Percentiles rank a stretch among this genome's conserved stretches.
Evolutionary conservation across 1,140 invertebrate species (phyloP).

Genomic region (Drosophila willistoni): DNA sequence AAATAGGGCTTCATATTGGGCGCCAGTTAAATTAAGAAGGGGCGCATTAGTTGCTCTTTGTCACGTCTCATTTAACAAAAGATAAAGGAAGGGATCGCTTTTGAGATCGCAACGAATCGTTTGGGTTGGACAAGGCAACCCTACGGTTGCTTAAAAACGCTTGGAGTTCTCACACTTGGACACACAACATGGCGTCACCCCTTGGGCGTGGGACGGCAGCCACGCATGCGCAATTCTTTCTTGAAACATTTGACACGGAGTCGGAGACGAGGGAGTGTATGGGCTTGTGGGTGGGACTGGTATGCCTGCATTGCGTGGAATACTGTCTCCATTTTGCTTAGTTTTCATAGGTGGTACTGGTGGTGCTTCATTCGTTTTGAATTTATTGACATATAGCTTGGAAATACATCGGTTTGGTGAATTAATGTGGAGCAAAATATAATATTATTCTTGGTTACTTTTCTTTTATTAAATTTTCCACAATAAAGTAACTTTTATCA

Average conservation of each 20-base stretch:
- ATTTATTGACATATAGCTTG: conserved; percentile 5
- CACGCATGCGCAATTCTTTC: conserved; percentile 73
- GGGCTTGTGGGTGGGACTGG: conserved; percentile 63
- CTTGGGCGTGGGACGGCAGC: conserved; percentile 29
- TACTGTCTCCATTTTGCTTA: conserved; percentile 47
- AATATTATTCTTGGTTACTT: too few relatives aligned
- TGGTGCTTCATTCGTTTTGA: conserved; percentile 55
- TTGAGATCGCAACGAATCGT: not conserved
- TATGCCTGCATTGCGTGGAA: conserved; percentile 23
- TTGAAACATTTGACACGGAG: conserved; percentile 37
- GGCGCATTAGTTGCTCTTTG: conserved; percentile 65
- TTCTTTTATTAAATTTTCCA: too few relatives aligned
- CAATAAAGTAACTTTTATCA: too few relatives aligned
- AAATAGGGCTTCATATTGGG: conserved; percentile 61
- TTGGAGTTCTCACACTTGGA: conserved; percentile 34
- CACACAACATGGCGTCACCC: conserved; percentile 35
- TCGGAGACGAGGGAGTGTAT: conserved; percentile 15
- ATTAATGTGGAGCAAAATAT: too few relatives aligned
- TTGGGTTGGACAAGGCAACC: conserved; percentile 19
- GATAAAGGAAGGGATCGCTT: conserved; percentile 8
- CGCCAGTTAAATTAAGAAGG: conserved; percentile 48
- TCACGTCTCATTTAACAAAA: conserved; percentile 75
- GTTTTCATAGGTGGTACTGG: conserved; percentile 48
- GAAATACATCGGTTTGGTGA: too few relatives aligned
- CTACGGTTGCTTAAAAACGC: conserved; percentile 30